Evolutionary conservation across 2,113 vertebrate genomes (phyloP).

Genomic region (Proteles cristata): DNA sequence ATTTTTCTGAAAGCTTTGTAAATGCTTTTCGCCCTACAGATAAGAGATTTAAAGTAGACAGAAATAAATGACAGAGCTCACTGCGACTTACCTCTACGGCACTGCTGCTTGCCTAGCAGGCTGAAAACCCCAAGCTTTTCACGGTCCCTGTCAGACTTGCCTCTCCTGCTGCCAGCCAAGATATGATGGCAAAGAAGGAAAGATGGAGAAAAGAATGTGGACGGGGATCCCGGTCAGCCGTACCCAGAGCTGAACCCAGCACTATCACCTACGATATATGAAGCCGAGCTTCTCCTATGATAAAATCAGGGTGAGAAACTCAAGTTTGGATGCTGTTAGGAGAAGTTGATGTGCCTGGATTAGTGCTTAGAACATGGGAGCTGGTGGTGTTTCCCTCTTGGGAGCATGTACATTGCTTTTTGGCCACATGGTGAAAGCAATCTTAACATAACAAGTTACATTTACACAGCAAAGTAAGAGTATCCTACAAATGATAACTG

Average conservation of each 20-base stretch:
- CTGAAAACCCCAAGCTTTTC: slow-evolving; percentile 57
- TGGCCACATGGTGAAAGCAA: neutral
- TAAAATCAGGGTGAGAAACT: neutral
- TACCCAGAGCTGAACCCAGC: neutral
- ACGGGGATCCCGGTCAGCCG: neutral
- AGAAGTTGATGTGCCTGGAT: neutral
- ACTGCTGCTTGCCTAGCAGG: neutral
- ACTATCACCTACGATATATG: neutral
- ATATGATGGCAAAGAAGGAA: neutral
- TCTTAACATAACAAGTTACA: neutral
- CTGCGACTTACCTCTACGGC: slow-evolving; percentile 62
- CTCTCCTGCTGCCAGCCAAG: neutral
- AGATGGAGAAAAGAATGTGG: neutral
- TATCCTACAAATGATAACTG: neutral
- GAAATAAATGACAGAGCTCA: slow-evolving; percentile 65
- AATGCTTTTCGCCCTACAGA: slow-evolving; percentile 68
- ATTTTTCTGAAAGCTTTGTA: slow-evolving; percentile 79
- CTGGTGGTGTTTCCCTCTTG: neutral
- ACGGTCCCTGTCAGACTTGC: slow-evolving; percentile 3
- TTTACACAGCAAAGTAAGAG: slow-evolving; percentile 9
- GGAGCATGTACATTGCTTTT: neutral
- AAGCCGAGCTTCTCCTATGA: neutral
- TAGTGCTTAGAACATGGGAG: neutral
- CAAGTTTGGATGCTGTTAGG: neutral
- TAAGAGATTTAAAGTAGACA: slow-evolving; percentile 76